Evolutionary conservation across 2,113 vertebrate species (phyloP), one percentile per base, ranked within the genome.

Genomic region (Erpornis zantholeuca): DNA sequence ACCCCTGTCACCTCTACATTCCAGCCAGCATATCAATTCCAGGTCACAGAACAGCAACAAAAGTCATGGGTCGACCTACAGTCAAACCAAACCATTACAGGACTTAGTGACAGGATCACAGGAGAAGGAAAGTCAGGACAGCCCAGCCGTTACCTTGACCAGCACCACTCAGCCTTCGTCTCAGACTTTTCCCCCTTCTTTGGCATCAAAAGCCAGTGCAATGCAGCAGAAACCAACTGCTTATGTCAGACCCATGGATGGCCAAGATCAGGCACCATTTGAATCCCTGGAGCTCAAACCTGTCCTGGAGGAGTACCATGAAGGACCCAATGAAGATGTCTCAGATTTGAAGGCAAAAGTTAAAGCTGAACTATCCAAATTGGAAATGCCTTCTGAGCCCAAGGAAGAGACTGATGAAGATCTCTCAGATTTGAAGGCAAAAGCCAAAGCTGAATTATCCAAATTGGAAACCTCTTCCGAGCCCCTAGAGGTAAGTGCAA

Each of bases 201-300:
- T 99, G 77, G 98, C 98, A n/a, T 98, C 98, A 19, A 99, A 99
- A 97, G 98, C 97, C 45, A 97, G 95, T 69, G 96, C 97, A 35
- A 98, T 99, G 98, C 98, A 98, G 82, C 98, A 98, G 96, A 99
- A 99, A 97, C 99, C 99, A 65, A 99, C 99, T 3, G 99, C 99
- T 7, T 99, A 99, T 5, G 99, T 99, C 57, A 98, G 99, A 72
- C 99, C 99, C 79, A 99, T 99, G 99, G 99, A 99, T 38, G 99
- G 98, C 60, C 99, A 99, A 94, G 99, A 99, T 70, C 99, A 99
- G 97, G 97, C 98, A 28, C 97, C 98, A 7, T 98, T 94, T 17
- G 98, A 98, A 85, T 99, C 99, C 3, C 98, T 99, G 0, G 98
- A 99, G 76, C 98, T 99, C 40, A 99, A 99, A 82, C 97, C 97